phyloP scores from a whole-genome alignment of 2,888 invertebrate genomes.

The Zeuzera pyrina region DNA sequence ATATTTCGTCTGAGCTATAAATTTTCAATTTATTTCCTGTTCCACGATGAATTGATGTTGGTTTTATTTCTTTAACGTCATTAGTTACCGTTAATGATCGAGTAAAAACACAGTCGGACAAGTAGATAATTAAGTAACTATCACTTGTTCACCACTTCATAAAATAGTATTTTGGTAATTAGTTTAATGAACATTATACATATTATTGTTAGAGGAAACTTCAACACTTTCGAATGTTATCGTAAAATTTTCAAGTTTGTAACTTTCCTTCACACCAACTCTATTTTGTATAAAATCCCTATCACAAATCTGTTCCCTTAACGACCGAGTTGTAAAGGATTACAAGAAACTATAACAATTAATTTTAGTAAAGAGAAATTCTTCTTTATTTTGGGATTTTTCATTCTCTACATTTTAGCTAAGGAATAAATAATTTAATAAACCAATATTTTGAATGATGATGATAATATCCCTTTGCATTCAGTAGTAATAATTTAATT shows the following conservation, averaged over 20 bases:
- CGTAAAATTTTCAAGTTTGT: no score
- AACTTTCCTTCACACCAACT: slow-evolving; percentile 25
- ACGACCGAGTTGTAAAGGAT: slow-evolving; percentile 43
- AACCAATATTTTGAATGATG: no score
- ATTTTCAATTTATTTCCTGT: slow-evolving; percentile 33
- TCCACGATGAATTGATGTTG: slow-evolving; percentile 17
- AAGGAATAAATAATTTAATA: no score
- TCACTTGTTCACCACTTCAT: slow-evolving; percentile 5
- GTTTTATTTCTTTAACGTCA: slow-evolving; percentile 8
- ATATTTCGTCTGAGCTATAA: slow-evolving; percentile 39
- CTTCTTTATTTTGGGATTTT: no score
- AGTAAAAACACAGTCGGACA: background rate
- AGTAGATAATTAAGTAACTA: slow-evolving; percentile 6
- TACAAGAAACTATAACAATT: slow-evolving; percentile 44
- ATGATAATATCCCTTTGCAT: no score
- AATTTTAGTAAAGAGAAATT: slow-evolving; percentile 11
- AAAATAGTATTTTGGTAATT: no score
- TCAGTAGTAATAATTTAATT: slow-evolving; percentile 38
- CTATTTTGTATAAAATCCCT: slow-evolving; percentile 36
- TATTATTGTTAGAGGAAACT: no score
- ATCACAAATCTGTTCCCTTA: slow-evolving; percentile 41
- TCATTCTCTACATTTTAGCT: no score
- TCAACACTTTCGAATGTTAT: no score
- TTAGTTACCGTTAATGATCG: slow-evolving; percentile 8
- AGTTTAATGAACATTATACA: no score